These are phyloP conservation scores for Poeciliopsis paucimaculata DNA, from an alignment of 2,797 vertebrate genomes.

Conservation along the genomic window DNA sequence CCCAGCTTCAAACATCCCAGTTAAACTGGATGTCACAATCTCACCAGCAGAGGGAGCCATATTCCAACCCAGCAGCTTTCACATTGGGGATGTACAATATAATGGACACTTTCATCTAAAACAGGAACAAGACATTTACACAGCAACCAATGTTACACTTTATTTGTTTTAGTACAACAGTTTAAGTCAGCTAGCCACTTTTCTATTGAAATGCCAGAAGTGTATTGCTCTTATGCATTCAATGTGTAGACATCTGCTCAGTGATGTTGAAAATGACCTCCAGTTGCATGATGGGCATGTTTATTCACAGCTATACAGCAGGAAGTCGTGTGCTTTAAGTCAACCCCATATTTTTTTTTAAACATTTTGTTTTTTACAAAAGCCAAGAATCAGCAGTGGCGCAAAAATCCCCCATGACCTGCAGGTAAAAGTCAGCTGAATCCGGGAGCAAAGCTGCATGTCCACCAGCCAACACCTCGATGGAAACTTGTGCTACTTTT, in stretches of 20 bases:
- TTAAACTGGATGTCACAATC: not conserved
- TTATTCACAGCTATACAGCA: conserved; percentile 64
- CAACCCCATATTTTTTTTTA: conserved; percentile 18
- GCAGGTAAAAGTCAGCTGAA: conserved; percentile 46
- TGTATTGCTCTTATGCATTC: conserved; percentile 73
- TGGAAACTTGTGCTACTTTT: conserved; percentile 65
- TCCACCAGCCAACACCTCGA: conserved; percentile 50
- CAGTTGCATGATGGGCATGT: conserved; percentile 48
- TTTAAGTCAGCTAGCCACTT: conserved; percentile 72
- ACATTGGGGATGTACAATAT: not conserved
- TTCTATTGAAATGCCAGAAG: conserved; percentile 58
- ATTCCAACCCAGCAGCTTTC: not conserved
- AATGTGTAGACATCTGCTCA: conserved; percentile 48
- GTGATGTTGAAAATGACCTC: conserved; percentile 47
- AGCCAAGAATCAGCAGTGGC: conserved; percentile 48
- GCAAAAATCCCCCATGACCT: conserved; percentile 40
- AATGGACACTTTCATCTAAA: not conserved
- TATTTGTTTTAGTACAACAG: conserved; percentile 75
- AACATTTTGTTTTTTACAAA: conserved; percentile 53
- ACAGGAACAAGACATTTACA: conserved; percentile 3
- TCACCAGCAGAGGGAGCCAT: conserved; percentile 5
- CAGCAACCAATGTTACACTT: conserved; percentile 30
- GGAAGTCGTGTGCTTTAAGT: conserved; percentile 67
- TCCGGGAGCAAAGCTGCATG: conserved; percentile 53
- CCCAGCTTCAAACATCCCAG: not conserved